These are phyloP conservation scores for Malthinus seriepunctatus DNA, from an alignment of 2,888 invertebrate genomes.

Conservation along the genomic window DNA sequence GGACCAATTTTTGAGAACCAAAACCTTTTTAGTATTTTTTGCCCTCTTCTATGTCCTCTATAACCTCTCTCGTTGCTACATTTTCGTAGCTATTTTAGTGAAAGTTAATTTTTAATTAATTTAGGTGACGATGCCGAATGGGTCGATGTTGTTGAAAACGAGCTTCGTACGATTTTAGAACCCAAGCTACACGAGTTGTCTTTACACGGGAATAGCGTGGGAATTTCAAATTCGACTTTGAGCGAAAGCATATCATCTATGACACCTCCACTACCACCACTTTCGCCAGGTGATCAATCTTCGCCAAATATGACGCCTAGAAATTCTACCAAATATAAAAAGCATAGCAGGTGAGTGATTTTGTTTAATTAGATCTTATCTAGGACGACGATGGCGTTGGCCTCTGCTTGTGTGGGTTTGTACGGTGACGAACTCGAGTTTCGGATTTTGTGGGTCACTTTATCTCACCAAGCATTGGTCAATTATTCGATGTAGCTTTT, in stretches of 20 bases:
- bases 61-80: too few species aligned
- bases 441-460: too few species aligned
- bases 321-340: conserved; percentile 53
- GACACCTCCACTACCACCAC: conserved; percentile 77
- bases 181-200: conserved; percentile 70
- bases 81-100: not conserved
- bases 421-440: too few species aligned
- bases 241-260: conserved; percentile 72
- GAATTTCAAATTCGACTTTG: conserved; percentile 67
- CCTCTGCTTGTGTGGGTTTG: too few species aligned
- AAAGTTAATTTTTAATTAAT: conserved; percentile 11
- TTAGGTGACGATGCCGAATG: conserved; percentile 72
- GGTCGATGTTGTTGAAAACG: conserved; percentile 81
- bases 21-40: too few species aligned
- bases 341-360: conserved; percentile 48
- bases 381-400: too few species aligned
- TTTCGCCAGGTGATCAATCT: conserved; percentile 67
- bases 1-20: too few species aligned
- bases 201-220: conserved; percentile 56
- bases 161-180: conserved; percentile 75
- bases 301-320: conserved; percentile 55
- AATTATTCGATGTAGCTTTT: too few species aligned
- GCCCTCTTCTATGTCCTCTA: too few species aligned
- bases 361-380: not conserved
- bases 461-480: too few species aligned